phyloP scores from a whole-genome alignment of 1,140 invertebrate genomes.

The Octopus sinensis region DNA sequence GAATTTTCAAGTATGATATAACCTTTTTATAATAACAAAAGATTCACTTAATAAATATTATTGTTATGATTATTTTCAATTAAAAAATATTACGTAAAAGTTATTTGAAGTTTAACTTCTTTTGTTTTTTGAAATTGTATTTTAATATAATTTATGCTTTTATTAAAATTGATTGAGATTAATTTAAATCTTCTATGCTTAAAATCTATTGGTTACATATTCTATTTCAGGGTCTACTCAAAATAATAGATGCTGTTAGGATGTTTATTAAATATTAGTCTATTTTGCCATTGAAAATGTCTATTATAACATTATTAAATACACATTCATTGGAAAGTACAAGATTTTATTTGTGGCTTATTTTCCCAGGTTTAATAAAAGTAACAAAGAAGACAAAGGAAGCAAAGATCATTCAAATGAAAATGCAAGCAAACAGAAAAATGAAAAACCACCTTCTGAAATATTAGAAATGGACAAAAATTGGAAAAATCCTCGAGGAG shows the following conservation, averaged over 20 bases:
- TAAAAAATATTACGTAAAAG: too few relatives aligned
- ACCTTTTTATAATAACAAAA: not conserved
- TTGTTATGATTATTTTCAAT: too few relatives aligned
- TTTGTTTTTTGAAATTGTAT: too few relatives aligned
- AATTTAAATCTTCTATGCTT: not conserved
- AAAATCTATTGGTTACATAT: too few relatives aligned
- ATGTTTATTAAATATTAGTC: too few relatives aligned
- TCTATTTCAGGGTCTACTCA: too few relatives aligned
- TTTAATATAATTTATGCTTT: too few relatives aligned
- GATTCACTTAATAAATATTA: too few relatives aligned
- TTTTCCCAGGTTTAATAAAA: slow-evolving; percentile 34
- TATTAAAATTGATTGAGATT: not conserved
- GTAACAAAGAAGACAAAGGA: slow-evolving; percentile 35
- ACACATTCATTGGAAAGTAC: not conserved
- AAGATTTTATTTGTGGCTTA: not conserved
- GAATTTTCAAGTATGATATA: slow-evolving; percentile 60
- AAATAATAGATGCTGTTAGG: too few relatives aligned
- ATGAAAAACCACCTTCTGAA: not conserved
- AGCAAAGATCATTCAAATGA: slow-evolving; percentile 17
- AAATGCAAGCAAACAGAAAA: slow-evolving; percentile 6
- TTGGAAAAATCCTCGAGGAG: slow-evolving; percentile 9
- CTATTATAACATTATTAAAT: too few relatives aligned
- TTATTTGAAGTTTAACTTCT: too few relatives aligned
- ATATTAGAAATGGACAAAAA: not conserved
- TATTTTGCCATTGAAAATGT: too few relatives aligned